Evolutionary conservation across 2,888 invertebrate genomes (phyloP), one percentile per base, ranked within the genome.

Genomic region (Andrena bucephala): DNA sequence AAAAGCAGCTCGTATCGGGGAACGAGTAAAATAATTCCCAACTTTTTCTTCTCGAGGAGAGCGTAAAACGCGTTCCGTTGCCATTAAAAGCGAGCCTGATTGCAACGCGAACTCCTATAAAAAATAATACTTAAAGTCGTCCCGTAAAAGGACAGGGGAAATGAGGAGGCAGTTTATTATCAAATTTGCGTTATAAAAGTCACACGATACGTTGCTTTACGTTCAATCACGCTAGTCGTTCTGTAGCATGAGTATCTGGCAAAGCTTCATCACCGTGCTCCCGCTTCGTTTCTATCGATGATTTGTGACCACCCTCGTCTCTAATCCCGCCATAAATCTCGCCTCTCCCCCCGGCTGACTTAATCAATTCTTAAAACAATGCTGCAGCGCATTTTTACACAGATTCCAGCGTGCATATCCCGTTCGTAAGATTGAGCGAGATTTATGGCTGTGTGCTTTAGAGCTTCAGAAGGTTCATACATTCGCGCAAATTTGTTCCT

Each of bases 21-120:
- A n/a, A 16, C 6, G 20, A 62, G 66, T 27, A 29, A 59, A 69
- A 77, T 69, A 16, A 33, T 63, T 33, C 79, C 29, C 33, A 10
- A 48, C 50, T 48, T 48, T 24, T 42, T 31, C n/a, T 24, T 42
- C 48, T 79, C 57, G 63, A 79, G 42, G 42, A 16, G 71, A 70
- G 42, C 79, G 52, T 63, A 42, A 65, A 60, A 60, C 65, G 31
- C 59, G 66, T 66, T 63, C 27, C n/a, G 52, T 16, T 29, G 52
- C 31, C 79, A 60, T 80, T 71, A 71, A 42, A 42, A 80, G 33
- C 27, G 33, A 29, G 59, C n/a, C 66, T 70, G 59, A 80, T 67
- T 66, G 81, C 60, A n/a, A 80, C 80, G 62, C 20, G n/a, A 50
- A 31, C 42, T 33, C 48, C 69, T 50, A 52, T 80, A 77, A 78